Base-by-base conservation (phyloP, 2,797 vertebrate genomes). In the Sebastes kiyomatsui region DNA sequence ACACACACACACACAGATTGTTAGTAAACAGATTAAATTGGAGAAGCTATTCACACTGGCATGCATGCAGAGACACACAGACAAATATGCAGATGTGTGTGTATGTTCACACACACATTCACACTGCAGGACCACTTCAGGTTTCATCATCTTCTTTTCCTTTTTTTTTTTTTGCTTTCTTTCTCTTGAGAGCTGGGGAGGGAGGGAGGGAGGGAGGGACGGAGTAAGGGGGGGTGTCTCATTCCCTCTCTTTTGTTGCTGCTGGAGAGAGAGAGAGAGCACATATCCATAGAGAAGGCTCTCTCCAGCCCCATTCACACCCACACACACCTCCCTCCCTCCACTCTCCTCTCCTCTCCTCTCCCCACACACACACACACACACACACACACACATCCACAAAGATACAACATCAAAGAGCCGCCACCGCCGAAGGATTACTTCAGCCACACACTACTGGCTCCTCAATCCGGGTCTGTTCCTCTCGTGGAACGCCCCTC, bases 401-500 rank as follows among this genome's bases (percentile, higher is more conserved):
- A 92, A 88, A 92, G 89, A 93, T 92, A 90, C 90, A 91, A 92
- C 92, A 93, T 94, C 94, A 94, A 96, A 97, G 95, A 95, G 92
- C 95, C 91, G 95, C 94, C 96, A 95, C 94, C 94, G 93, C 95
- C 94, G 95, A 96, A 96, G 96, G 96, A 96, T 95, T 92, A 96
- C 94, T 97, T 96, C 93, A 95, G 84, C 97, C 96, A 96, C 94
- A 95, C 94, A 96, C 95, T 96, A 96, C 95, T 96, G 93, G 92
- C 96, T 95, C 95, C 95, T 97, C 96, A 96, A 96, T 96, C 96
- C 94, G 94, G 96, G 94, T 95, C 94, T 92, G 90, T 93, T 94
- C 89, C 90, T 96, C 92, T 90, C 81, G 85, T 93, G 86, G 95
- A 96, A 95, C 96, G 77, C 96, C 96, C 97, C 96, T 94, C 95